Evolutionary conservation across 2,797 vertebrate species (phyloP).

Genomic region (Caiman crocodilus): DNA sequence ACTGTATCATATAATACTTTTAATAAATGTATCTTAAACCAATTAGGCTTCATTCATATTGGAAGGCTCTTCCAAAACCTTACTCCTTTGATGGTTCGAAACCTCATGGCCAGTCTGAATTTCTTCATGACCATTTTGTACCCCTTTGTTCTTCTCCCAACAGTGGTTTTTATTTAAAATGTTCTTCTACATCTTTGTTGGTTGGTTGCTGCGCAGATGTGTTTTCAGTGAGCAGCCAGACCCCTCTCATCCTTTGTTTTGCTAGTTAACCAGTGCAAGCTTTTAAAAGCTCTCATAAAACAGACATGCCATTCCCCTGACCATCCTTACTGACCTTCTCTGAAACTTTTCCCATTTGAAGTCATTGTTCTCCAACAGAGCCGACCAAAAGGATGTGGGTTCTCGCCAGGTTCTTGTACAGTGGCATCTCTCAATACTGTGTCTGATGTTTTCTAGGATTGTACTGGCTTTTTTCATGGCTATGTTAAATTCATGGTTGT

Average conservation of each 20-base stretch:
- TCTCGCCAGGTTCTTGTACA: neutral
- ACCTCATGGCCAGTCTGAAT: conserved; percentile 3
- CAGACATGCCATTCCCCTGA: too few relatives aligned
- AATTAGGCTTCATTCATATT: neutral
- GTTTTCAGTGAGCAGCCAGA: too few relatives aligned
- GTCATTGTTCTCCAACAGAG: neutral
- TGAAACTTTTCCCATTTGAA: conserved; percentile 2
- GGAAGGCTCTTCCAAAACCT: neutral
- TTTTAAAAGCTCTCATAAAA: too few relatives aligned
- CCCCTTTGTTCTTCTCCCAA: neutral
- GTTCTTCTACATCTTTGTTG: too few relatives aligned
- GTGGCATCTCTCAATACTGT: neutral
- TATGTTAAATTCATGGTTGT: neutral
- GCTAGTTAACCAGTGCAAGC: too few relatives aligned
- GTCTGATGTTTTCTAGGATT: neutral
- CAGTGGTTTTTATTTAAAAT: neutral
- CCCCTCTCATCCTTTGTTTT: too few relatives aligned
- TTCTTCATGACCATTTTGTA: neutral
- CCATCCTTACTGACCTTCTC: neutral
- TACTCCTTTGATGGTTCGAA: neutral
- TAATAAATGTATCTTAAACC: neutral
- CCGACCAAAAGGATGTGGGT: neutral
- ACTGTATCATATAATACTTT: neutral
- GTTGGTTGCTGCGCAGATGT: too few relatives aligned
- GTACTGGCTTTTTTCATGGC: neutral